A percentile compares a stretch with the other conserved stretches of the same genome.
phyloP scores from a whole-genome alignment of 1,140 invertebrate species.

The Neuroterus valhalla region DNA sequence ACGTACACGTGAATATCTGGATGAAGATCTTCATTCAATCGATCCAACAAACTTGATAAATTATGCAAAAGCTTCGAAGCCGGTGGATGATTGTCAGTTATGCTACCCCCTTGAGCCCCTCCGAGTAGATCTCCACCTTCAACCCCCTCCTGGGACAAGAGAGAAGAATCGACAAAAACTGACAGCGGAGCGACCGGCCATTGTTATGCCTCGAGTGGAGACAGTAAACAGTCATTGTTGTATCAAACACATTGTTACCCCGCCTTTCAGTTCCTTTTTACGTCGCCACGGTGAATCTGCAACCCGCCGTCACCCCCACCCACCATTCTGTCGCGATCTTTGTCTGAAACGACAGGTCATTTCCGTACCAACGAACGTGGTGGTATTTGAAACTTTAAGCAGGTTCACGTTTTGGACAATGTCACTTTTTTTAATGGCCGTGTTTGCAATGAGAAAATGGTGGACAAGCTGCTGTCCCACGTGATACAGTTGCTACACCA shows the following conservation, averaged over 20 bases:
- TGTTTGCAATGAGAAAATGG: too few species aligned
- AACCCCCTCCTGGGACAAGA: constrained; percentile 53
- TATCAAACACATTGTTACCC: constrained; percentile 58
- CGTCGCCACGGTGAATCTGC: constrained; percentile 36
- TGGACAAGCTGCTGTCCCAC: too few species aligned
- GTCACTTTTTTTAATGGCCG: too few species aligned
- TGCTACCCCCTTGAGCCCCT: constrained; percentile 49
- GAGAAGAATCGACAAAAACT: constrained; percentile 70
- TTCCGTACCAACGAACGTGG: constrained; percentile 23
- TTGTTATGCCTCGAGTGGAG: constrained; percentile 67
- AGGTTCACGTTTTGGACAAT: too few species aligned
- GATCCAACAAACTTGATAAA: constrained; percentile 70
- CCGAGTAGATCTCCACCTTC: constrained; percentile 47
- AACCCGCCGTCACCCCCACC: constrained; percentile 23
- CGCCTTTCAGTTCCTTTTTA: constrained; percentile 49
- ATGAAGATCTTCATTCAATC: constrained; percentile 55
- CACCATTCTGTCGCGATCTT: constrained; percentile 23
- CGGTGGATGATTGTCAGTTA: constrained; percentile 47
- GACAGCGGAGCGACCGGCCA: constrained; percentile 65
- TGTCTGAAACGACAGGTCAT: constrained; percentile 33
- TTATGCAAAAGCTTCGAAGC: constrained; percentile 59
- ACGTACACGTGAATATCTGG: not conserved
- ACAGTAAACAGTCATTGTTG: constrained; percentile 71
- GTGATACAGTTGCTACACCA: too few species aligned
- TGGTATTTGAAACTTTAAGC: not conserved